Evolutionary conservation across 2,888 invertebrate genomes (phyloP), one percentile per base, ranked within the genome.

Genomic region (Sussaba pulchella): DNA sequence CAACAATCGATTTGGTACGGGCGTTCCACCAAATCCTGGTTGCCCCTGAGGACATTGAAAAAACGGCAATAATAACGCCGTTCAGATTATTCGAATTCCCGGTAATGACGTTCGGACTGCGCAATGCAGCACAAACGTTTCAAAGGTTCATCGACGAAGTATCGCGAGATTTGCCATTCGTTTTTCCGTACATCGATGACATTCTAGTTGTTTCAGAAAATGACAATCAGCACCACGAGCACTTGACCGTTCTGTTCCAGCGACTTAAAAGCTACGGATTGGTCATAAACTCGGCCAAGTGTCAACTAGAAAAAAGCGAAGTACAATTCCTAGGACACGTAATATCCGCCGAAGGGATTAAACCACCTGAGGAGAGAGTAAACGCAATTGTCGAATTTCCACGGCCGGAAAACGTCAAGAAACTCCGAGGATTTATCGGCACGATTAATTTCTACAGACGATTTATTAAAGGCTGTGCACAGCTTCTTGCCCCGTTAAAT

Each of bases 21-120:
- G 77, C 83, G 0, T 83, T 50, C 41, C 54, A 82, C 17, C 78
- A 82, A 24, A 75, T 82, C 3, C 78, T 71, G 6, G 47, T 74
- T 9, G 63, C 78, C 0, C 72, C 80, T 1, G 85, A 81, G 1
- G 86, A 89, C 73, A 78, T 88, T 5, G 78, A 36, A 0, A 88
- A 90, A 63, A 88, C 88, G 0, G 88, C 86, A 0, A 83, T 87
- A 6, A 85, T 71, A 0, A 88, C 86, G 6, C 87, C 87, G 0
- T 88, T 88, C 57, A 85, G 86, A 1, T 78, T 88, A 6, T 88
- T 82, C 63, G 75, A 71, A 45, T 81, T 72, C 36, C 39, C 45
- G 39, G 64, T 50, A n/a, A 82, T 86, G 82, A 74, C 73, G 2
- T 82, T 82, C 26, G 85, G 86, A 8, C 73, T 87, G 0, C 79